phyloP scores from a whole-genome alignment of 2,113 vertebrate species.

The Atractosteus spatula region DNA sequence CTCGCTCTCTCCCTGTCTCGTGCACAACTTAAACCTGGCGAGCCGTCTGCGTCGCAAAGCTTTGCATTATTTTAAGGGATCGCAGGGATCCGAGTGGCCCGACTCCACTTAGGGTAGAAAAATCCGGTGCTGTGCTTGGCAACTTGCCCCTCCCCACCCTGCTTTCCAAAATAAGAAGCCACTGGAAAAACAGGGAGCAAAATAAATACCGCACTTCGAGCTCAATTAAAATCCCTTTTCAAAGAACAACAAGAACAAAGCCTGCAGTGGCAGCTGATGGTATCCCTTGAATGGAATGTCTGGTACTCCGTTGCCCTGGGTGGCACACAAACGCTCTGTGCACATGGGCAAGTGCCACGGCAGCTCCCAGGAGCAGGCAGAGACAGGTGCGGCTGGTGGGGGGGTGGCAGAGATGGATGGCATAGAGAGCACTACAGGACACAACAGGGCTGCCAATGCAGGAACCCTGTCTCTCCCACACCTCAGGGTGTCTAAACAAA shows the following conservation, averaged over 20 bases:
- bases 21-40: neutral
- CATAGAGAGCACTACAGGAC: too few species aligned
- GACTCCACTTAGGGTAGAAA: constrained; percentile 28
- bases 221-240: constrained; percentile 15
- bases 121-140: constrained; percentile 26
- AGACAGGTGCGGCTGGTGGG: too few species aligned
- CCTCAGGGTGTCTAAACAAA: too few species aligned
- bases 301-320: constrained; percentile 5
- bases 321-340: neutral
- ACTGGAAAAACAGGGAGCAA: neutral
- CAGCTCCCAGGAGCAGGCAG: too few species aligned
- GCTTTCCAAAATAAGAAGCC: constrained; percentile 26
- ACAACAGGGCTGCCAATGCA: too few species aligned
- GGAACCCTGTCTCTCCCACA: too few species aligned
- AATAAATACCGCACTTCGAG: constrained; percentile 12
- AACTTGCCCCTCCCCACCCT: constrained; percentile 15
- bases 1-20: neutral
- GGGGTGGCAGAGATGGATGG: too few species aligned
- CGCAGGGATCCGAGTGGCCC: constrained; percentile 13
- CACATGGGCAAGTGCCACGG: too few species aligned
- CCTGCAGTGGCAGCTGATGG: neutral
- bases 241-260: constrained; percentile 5
- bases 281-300: neutral
- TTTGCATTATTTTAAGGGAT: neutral
- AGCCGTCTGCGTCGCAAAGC: neutral